These are phyloP conservation scores for Drosophila nr. medialis DNA, from an alignment of 2,888 invertebrate species.

Conservation along the genomic window DNA sequence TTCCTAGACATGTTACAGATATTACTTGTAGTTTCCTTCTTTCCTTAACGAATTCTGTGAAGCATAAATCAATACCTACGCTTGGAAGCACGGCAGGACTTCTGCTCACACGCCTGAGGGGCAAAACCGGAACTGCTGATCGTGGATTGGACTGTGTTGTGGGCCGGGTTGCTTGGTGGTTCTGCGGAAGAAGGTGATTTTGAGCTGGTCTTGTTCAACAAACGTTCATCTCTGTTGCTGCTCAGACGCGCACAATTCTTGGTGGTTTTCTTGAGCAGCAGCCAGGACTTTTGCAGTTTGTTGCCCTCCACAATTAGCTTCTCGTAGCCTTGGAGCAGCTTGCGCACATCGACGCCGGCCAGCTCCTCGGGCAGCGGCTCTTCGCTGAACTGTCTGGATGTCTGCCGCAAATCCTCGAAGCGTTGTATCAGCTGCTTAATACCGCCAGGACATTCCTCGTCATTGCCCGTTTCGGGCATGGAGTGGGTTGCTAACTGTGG, in stretches of 20 bases:
- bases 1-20: conserved; percentile 31
- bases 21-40: background rate
- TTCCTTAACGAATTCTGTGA: background rate
- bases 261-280: conserved; percentile 49
- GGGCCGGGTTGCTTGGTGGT: background rate
- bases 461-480: background rate
- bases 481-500: background rate
- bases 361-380: conserved; percentile 60
- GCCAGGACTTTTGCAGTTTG: conserved; percentile 58
- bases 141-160: background rate
- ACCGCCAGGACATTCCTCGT: background rate
- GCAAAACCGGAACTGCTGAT: background rate
- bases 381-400: conserved; percentile 56
- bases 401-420: conserved; percentile 63
- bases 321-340: conserved; percentile 59
- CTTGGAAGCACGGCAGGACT: background rate
- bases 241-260: conserved; percentile 56
- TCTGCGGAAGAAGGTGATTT: conserved; percentile 54
- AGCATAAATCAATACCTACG: background rate
- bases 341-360: conserved; percentile 57
- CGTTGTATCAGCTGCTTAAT: conserved; percentile 60
- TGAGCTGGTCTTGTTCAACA: conserved; percentile 41
- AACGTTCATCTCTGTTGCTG: conserved; percentile 22
- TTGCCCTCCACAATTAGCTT: conserved; percentile 59
- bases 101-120: background rate